Evolutionary conservation across 2,888 invertebrate genomes (phyloP).

Genomic region (Parnassius mnemosyne): DNA sequence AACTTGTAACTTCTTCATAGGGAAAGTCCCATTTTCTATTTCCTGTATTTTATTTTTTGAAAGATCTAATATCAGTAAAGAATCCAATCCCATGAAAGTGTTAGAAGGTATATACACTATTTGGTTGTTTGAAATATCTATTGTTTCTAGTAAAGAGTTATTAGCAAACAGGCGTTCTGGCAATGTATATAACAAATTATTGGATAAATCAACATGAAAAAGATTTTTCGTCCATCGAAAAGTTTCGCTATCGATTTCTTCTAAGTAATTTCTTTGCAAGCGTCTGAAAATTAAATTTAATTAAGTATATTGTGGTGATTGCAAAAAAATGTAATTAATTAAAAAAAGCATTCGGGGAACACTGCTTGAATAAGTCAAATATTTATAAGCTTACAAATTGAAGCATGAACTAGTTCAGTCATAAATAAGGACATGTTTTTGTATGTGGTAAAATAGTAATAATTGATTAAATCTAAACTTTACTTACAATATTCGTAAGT

Average conservation of each 20-base stretch:
- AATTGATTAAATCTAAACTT: background rate
- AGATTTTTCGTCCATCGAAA: constrained; percentile 81
- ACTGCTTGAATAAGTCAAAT: no score
- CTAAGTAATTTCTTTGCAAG: constrained; percentile 83
- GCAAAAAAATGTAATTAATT: background rate
- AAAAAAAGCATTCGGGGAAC: no score
- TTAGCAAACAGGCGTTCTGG: constrained; percentile 81
- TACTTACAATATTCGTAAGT: constrained; percentile 84
- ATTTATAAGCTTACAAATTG: no score
- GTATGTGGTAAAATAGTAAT: background rate
- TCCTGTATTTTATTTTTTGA: constrained; percentile 83
- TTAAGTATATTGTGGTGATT: background rate
- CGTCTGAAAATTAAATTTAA: constrained; percentile 70
- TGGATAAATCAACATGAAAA: constrained; percentile 84
- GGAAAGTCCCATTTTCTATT: constrained; percentile 81
- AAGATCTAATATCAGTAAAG: constrained; percentile 85
- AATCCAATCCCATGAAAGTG: constrained; percentile 78
- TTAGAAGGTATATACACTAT: constrained; percentile 80
- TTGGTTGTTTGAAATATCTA: constrained; percentile 85
- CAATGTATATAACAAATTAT: constrained; percentile 82
- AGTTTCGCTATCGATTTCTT: constrained; percentile 81
- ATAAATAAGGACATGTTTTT: background rate
- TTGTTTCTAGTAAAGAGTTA: constrained; percentile 78
- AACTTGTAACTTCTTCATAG: constrained; percentile 79
- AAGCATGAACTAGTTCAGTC: no score